These are phyloP conservation scores for Drosophila setifemur DNA, from an alignment of 1,140 invertebrate genomes.

Conservation along the genomic window DNA sequence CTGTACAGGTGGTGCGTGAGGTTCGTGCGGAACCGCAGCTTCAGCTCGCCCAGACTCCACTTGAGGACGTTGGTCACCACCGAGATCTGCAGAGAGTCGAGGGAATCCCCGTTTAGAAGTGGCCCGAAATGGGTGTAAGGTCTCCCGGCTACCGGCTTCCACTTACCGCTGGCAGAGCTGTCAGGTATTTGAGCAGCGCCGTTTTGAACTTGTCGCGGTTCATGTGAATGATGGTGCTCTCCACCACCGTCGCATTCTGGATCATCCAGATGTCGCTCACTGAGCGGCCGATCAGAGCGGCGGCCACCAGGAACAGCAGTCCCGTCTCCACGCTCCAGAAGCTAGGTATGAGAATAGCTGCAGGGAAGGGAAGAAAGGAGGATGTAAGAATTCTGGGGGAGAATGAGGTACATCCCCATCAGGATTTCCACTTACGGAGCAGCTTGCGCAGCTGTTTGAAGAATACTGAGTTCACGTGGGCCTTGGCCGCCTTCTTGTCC, in stretches of 20 bases:
- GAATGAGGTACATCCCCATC: too few relatives aligned
- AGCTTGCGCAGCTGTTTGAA: constrained; percentile 90
- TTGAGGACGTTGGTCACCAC: constrained; percentile 96
- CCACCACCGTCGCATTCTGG: constrained; percentile 94
- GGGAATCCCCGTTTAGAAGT: background rate
- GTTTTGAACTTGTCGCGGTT: constrained; percentile 89
- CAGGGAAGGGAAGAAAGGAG: background rate
- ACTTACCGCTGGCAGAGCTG: constrained; percentile 91
- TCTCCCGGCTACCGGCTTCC: too few relatives aligned
- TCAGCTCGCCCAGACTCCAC: constrained; percentile 96
- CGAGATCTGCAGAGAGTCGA: constrained; percentile 87
- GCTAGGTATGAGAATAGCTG: constrained; percentile 91
- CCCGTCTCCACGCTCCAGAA: constrained; percentile 89
- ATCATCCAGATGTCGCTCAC: constrained; percentile 99
- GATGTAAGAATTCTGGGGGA: background rate
- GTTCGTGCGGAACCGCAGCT: constrained; percentile 94
- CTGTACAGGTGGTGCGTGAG: constrained; percentile 93
- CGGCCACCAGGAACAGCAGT: constrained; percentile 91
- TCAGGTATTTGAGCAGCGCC: constrained; percentile 90
- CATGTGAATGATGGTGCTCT: constrained; percentile 97
- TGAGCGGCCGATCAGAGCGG: constrained; percentile 92
- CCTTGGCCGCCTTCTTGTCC: constrained; percentile 87
- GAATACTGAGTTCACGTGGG: constrained; percentile 94
- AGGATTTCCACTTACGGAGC: constrained; percentile 83
- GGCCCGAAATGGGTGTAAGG: too few relatives aligned